Base-by-base conservation (phyloP, 2,797 vertebrate genomes). In the Anas capensis region DNA sequence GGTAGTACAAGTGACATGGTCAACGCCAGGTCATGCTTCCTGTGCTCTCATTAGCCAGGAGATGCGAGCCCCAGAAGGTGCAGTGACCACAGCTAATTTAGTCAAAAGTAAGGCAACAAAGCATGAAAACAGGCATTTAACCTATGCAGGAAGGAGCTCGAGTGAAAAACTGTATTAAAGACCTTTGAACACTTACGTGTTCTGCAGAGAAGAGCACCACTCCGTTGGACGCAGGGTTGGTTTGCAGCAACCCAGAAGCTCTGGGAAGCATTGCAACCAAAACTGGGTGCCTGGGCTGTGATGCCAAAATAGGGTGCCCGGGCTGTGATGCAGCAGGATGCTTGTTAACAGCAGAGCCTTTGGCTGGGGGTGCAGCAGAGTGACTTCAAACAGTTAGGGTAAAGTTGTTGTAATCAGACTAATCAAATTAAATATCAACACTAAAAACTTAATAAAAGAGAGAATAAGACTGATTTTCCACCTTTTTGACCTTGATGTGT, bases 201-300 rank as follows among this genome's bases (percentile, higher is more conserved):
- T 42, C 53, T 33, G 53, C 17, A n/a, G 8, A 18, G 24, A 53
- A 12, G 21, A 40, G 5, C 12, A 6, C 8, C 6, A 0, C 14
- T 57, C n/a, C 53, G 11, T 6, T 66, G 21, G 48, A 5, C 7
- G 3, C 4, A 4, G 1, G 0, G 34, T 2, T 6, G n/a, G 34
- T 9, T 11, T 33, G 48, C 80, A 44, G 31, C 1, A 14, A 33
- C 16, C 0, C 0, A 40, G 56, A 34, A 42, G 72, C 73, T 48
- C 58, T 20, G 53, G 46, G 48, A 56, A 91, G 60, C 34, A 3
- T 3, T 44, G 8, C 23, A 49, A 16, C 15, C 26, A 49, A 12
- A 16, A 0, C 15, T 10, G 27, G 57, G 17, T 19, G 13, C 1
- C 14, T 15, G 7, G 7, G 76, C 49, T 53, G 34, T 2, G 1